These are phyloP conservation scores for Hypocryptadius cinnamomeus DNA, from an alignment of 2,113 vertebrate species.

Conservation along the genomic window DNA sequence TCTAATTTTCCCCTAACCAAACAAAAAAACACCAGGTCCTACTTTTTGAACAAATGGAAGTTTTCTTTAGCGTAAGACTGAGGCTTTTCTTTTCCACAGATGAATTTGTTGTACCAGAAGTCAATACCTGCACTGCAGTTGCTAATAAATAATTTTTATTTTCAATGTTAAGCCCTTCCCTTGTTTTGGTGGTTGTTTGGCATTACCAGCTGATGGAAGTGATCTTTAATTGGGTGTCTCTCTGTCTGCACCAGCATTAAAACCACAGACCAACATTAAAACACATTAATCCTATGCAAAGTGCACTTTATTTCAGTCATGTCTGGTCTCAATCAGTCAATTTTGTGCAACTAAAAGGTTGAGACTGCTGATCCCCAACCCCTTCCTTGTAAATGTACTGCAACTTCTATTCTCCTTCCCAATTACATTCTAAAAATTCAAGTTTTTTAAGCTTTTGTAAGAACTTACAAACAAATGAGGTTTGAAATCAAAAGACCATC, in stretches of 20 bases:
- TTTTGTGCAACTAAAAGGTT: not conserved
- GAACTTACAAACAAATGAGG: not conserved
- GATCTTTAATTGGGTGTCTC: not conserved
- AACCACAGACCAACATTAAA: not conserved
- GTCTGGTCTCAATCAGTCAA: not conserved
- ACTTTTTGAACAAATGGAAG: not conserved
- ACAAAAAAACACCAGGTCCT: fast-evolving
- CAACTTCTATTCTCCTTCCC: not conserved
- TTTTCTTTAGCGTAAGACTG: not conserved
- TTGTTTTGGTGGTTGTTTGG: not conserved
- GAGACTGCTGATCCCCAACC: not conserved
- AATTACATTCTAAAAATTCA: not conserved
- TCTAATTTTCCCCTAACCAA: not conserved
- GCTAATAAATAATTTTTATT: not conserved
- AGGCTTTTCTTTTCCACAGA: not conserved
- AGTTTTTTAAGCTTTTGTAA: not conserved
- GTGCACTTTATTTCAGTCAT: not conserved
- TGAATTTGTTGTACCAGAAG: not conserved
- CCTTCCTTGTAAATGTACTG: not conserved
- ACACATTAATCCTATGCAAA: not conserved
- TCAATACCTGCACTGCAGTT: not conserved
- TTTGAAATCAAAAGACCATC: not conserved
- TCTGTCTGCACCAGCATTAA: not conserved
- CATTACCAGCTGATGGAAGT: not conserved
- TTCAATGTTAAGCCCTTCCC: not conserved